Conservation (phyloP, 2,888 invertebrate genomes). For the Stictocephala bisonia region DNA sequence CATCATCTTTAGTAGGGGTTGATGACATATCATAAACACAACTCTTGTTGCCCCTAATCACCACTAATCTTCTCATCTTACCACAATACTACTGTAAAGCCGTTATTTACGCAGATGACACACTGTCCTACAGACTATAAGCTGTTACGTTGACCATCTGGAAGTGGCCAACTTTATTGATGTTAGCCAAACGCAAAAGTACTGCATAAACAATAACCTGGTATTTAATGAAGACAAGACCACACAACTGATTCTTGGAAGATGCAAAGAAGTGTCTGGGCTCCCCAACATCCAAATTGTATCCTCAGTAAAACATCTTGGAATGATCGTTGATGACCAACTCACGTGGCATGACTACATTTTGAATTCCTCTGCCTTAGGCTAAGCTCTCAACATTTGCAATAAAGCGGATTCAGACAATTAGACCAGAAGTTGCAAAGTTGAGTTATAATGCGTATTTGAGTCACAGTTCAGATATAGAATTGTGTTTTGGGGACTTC, state of each 20-base stretch:
- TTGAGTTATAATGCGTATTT: background rate
- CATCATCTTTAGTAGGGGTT: no score
- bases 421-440: background rate
- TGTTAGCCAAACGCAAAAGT: background rate
- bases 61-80: background rate
- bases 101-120: background rate
- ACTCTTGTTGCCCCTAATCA: background rate
- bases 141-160: background rate
- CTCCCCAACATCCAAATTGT: slow-evolving; percentile 1
- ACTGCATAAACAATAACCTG: background rate
- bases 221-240: background rate
- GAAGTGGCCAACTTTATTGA: background rate
- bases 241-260: background rate
- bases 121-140: background rate
- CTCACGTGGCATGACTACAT: background rate
- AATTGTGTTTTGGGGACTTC: background rate
- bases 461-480: background rate
- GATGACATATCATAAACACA: no score
- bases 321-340: background rate
- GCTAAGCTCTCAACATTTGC: background rate
- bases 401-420: background rate
- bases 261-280: no score
- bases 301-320: background rate
- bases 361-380: background rate
- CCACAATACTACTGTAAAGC: background rate